Conservation (phyloP, 2,888 invertebrate genomes). For the Dioctria rufipes region DNA sequence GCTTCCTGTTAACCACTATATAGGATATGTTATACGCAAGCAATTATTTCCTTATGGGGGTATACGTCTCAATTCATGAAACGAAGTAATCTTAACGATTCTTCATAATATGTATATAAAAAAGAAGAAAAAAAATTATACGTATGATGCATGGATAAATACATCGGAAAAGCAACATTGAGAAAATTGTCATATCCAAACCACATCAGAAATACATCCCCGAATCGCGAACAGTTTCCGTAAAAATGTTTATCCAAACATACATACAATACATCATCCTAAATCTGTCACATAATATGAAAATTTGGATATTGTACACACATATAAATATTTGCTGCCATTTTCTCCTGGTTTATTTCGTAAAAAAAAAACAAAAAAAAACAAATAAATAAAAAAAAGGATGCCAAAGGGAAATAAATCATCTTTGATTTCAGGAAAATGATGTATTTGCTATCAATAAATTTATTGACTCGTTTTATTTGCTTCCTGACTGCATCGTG, state of each 20-base stretch:
- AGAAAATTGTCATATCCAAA: neutral
- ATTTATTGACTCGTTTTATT: slow-evolving; percentile 44
- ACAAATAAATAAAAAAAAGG: slow-evolving; percentile 5
- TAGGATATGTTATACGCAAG: neutral
- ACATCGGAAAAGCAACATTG: neutral
- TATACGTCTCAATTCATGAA: too few relatives aligned
- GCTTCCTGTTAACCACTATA: neutral
- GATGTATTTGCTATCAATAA: slow-evolving; percentile 50
- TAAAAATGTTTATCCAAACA: too few relatives aligned
- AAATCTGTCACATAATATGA: slow-evolving; percentile 1
- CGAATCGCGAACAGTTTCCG: neutral
- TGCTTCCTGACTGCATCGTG: slow-evolving; percentile 31
- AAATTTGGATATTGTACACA: neutral
- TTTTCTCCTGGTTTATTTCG: slow-evolving; percentile 10
- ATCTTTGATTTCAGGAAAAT: slow-evolving; percentile 44
- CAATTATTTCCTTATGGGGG: neutral
- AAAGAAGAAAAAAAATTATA: neutral
- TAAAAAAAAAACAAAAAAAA: slow-evolving; percentile 8
- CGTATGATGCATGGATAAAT: neutral
- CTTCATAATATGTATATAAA: neutral
- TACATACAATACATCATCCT: neutral
- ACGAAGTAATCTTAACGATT: neutral
- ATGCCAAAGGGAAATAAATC: slow-evolving; percentile 45
- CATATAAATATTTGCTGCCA: neutral
- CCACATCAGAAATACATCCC: neutral